Base-by-base conservation (phyloP, 2,797 vertebrate species). In the Staurois parvus region DNA sequence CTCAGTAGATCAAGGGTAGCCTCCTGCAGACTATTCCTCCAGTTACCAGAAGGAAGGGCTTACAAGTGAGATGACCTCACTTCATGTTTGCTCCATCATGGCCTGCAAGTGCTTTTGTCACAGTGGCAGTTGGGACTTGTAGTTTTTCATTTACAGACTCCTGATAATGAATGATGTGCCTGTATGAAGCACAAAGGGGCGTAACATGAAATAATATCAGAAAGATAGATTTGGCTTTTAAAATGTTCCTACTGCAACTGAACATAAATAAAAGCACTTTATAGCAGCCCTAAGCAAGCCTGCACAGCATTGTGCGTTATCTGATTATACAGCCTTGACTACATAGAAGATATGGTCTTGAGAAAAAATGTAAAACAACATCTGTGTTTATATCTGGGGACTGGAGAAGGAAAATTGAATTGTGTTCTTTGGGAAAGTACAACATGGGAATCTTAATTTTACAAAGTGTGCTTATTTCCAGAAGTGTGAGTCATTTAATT, bases 401-500 rank as follows among this genome's bases (percentile, higher is more conserved):
- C 69, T 28, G 17, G 21, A 74, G 59, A 28, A 79, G 42, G 45
- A 56, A 72, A 79, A 87, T 79, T 83, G 26, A 48, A 87, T 79
- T 87, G 73, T 83, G 68, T 83, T 83, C 59, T 74, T 42, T 79
- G 32, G 81, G 76, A 79, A 59, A 56, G 68, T 59, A 42, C 17
- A 15, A 77, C 80, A 72, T 8, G 15, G 78, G 88, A 45, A 15
- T 84, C 62, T 88, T 90, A 87, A 84, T 74, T 67, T 83, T 72
- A 85, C 67, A 68, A 76, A 82, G 62, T 62, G 56, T 76, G 52
- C 69, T 76, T 88, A 87, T 89, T 90, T 89, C 82, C 88, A 81
- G 77, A 84, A 89, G 87, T 77, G 79, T 59, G 91, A 91, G 90
- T 90, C 89, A 90, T 90, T 89, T 83, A 94, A 87, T 91, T 92